A percentile compares a stretch with the other conserved stretches of the same genome.
These are phyloP conservation scores for Agyllia agylla DNA, from an alignment of 2,888 invertebrate species.

Conservation along the genomic window DNA sequence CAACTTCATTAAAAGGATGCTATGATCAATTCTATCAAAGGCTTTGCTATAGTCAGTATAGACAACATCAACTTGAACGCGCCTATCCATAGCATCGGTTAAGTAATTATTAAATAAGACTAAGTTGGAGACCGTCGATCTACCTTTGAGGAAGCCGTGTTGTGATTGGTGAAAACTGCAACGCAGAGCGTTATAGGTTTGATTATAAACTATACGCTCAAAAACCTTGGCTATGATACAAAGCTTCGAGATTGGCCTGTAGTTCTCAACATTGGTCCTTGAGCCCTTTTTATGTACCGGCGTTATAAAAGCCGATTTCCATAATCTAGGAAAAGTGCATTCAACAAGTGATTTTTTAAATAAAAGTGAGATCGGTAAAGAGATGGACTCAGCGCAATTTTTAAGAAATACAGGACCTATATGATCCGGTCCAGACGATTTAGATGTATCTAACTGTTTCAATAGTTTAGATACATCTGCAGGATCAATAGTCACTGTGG, in stretches of 20 bases:
- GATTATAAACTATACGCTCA: not conserved
- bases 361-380: not conserved
- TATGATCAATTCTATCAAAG: too few relatives aligned
- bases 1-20: too few relatives aligned
- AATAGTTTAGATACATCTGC: too few relatives aligned
- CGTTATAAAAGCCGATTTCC: not conserved
- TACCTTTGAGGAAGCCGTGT: not conserved
- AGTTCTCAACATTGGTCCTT: not conserved
- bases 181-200: not conserved
- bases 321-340: not conserved
- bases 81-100: too few relatives aligned
- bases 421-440: too few relatives aligned
- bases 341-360: not conserved
- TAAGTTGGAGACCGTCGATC: too few relatives aligned
- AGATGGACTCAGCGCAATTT: too few relatives aligned
- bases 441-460: too few relatives aligned
- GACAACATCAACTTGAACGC: not conserved
- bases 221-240: not conserved
- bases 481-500: too few relatives aligned
- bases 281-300: not conserved
- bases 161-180: not conserved
- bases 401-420: too few relatives aligned
- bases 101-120: too few relatives aligned
- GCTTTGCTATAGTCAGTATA: not conserved
- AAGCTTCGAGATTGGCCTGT: not conserved